Evolutionary conservation across 2,113 vertebrate genomes (phyloP), one percentile per base, ranked within the genome.

Genomic region (Rattus rattus): DNA sequence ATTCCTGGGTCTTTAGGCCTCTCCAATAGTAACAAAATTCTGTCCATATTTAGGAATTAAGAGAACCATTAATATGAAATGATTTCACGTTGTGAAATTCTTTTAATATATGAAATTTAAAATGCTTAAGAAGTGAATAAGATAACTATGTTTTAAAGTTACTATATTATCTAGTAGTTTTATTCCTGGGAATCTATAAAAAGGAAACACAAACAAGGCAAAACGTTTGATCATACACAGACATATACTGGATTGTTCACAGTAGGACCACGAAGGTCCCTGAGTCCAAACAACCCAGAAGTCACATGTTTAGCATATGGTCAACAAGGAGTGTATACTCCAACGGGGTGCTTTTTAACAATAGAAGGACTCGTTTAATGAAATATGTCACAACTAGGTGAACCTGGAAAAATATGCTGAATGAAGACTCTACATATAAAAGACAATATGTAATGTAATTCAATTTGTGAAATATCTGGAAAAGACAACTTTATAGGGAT

Each of bases 351-450:
- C 69, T 70, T 65, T 87, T 14, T 54, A 96, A 70, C 47, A 90
- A 73, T 73, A 79, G 96, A 94, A 83, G 16, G 39, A 90, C n/a
- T 20, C 13, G 26, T 81, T 92, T 94, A 93, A 72, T 96, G 56
- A 91, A 86, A 89, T 65, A 77, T 85, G 20, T 65, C 72, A n/a
- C 28, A 72, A 54, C 36, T 72, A 36, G 7, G 52, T 77, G 49
- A 88, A 94, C 22, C n/a, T 96, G 11, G 83, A 67, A 93, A 95
- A 84, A 56, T 36, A 81, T 81, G 83, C 61, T 94, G 87, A 97
- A 99, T 99, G 98, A 97, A 91, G 79, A 86, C 92, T 22, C 98
- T 16, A 86, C 26, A 92, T 81, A 7, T 61, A 76, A 84, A 88
- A 94, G 49, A 75, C 10, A 59, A 5, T 30, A 16, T 16, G 52